Evolutionary conservation across 2,797 vertebrate species (phyloP).

Genomic region (Liasis olivaceus): DNA sequence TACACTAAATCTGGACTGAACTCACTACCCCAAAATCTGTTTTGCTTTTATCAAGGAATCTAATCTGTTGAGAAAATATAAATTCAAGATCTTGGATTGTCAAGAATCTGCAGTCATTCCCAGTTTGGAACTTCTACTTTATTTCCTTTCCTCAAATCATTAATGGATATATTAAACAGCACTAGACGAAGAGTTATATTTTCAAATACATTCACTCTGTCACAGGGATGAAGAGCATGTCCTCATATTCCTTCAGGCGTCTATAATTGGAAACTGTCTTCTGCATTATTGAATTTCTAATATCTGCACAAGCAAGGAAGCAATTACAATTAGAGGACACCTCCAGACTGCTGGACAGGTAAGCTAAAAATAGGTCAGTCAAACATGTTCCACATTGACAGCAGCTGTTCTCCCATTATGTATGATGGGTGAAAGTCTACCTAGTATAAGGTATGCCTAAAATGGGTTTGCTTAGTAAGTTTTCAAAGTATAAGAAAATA

Average conservation of each 20-base stretch:
- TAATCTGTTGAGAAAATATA: neutral
- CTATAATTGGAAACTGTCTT: neutral
- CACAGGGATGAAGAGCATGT: neutral
- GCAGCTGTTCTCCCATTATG: constrained; percentile 2
- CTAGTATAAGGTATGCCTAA: neutral
- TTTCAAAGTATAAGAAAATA: neutral
- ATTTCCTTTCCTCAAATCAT: neutral
- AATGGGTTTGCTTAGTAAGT: neutral
- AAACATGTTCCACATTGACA: neutral
- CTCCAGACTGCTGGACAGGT: neutral
- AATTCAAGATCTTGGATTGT: neutral
- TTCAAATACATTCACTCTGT: neutral
- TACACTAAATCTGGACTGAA: neutral
- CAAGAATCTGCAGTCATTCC: neutral
- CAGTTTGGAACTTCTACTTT: neutral
- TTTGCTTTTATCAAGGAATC: neutral
- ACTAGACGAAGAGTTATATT: neutral
- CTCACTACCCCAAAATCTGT: neutral
- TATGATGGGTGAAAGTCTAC: neutral
- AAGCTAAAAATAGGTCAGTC: neutral
- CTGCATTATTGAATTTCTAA: neutral
- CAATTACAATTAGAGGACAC: constrained; percentile 3
- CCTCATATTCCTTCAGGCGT: constrained; percentile 4
- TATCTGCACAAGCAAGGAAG: constrained; percentile 10
- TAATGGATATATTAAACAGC: neutral